A percentile compares a stretch with the other conserved stretches of the same genome.
phyloP scores from a whole-genome alignment of 1,140 invertebrate species.

The Papilio aristodemus region DNA sequence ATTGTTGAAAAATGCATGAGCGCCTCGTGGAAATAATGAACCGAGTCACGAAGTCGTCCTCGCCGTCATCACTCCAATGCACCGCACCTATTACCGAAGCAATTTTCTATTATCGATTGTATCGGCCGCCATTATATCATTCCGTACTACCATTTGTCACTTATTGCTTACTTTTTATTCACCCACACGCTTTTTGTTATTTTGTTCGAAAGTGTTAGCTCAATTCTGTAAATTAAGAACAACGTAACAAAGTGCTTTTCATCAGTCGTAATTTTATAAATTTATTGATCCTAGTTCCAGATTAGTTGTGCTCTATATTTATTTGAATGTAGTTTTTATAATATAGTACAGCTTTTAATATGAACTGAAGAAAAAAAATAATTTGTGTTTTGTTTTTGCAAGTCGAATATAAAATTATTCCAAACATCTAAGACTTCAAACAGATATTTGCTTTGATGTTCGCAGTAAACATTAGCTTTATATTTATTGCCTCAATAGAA shows the following conservation, averaged over 20 bases:
- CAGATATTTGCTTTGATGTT: conserved; percentile 11
- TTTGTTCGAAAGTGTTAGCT: neutral
- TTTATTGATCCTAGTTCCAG: too few species aligned
- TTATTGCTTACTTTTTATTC: neutral
- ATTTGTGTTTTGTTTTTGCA: too few species aligned
- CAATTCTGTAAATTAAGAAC: neutral
- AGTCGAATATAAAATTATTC: neutral
- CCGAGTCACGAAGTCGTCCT: conserved; percentile 42
- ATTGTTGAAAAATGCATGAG: conserved; percentile 34
- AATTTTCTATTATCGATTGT: conserved; percentile 31
- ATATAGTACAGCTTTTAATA: neutral
- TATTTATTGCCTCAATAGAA: conserved; percentile 11
- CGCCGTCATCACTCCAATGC: conserved; percentile 40
- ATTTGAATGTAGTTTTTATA: too few species aligned
- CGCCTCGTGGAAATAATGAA: conserved; percentile 39
- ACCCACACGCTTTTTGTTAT: neutral
- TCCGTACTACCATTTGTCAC: neutral
- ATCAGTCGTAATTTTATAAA: too few species aligned
- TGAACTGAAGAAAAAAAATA: conserved; percentile 8
- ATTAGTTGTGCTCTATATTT: too few species aligned
- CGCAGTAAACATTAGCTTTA: conserved; percentile 8
- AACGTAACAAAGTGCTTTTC: neutral
- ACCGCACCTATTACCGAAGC: conserved; percentile 30
- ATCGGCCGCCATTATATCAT: conserved; percentile 14
- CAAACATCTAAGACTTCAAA: conserved; percentile 13